Evolutionary conservation across 2,888 invertebrate genomes (phyloP), one percentile per base, ranked within the genome.

Genomic region (Orthosia incerta): DNA sequence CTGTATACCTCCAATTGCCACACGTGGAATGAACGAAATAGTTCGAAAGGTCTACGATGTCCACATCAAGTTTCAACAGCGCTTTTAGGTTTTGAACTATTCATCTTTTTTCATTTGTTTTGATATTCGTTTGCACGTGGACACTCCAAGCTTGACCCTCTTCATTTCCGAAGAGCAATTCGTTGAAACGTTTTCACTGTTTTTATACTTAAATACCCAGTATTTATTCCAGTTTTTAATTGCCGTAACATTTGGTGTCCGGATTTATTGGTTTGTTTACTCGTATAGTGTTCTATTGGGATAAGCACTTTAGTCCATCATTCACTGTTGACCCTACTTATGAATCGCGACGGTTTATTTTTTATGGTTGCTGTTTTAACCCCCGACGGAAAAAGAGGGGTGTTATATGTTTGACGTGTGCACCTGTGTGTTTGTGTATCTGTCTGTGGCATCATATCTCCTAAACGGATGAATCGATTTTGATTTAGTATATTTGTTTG

Each of bases 231-330:
- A 20, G 31, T n/a, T 45, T 53, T 76, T 18, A 50, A 45, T 76
- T 76, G 45, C 16, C 26, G 11, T 20, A 20, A 45, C 5, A 64
- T 51, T 75, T 31, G 26, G 1, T 23, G 51, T 18, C 16, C 20
- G n/a, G 9, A 67, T 68, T 55, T 60, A 60, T 69, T 48, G n/a
- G 16, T 76, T 76, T 48, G 31, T 74, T 51, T 67, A 16, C n/a
- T 20, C 31, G 15, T 53, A 39, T 39, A 11, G 15, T 65, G 20
- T 53, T 48, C 53, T 18, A 59, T 76, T 59, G 15, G 23, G 15
- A 48, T 77, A 56, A 56, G 23, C 50, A 23, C n/a, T 62, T 60
- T 15, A 26, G n/a, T 20, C 4, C 9, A 2, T 56, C 16, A 23
- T n/a, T 23, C 15, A 1, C 15, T 68, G 46, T 66, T 65, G 45